These are phyloP conservation scores for Poeciliopsis retropinna DNA, from an alignment of 2,113 vertebrate genomes.

Conservation along the genomic window DNA sequence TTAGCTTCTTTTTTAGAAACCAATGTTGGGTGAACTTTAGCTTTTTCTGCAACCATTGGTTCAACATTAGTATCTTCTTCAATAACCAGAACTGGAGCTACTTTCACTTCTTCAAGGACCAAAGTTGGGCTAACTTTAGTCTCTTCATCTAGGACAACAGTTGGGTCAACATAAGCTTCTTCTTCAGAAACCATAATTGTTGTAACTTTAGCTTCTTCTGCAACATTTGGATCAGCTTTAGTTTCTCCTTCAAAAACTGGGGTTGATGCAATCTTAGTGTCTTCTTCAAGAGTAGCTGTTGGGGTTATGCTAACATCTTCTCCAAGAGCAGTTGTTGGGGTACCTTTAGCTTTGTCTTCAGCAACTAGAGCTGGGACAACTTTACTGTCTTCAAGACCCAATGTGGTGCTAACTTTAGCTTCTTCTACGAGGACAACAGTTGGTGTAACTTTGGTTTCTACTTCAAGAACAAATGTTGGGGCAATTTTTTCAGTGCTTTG, in stretches of 20 bases:
- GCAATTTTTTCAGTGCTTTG: constrained; percentile 1
- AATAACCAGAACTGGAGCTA: background rate
- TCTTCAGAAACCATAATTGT: background rate
- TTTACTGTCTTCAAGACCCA: background rate
- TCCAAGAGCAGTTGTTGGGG: too few relatives aligned
- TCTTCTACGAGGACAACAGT: background rate
- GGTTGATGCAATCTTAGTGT: background rate
- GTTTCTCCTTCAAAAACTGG: background rate
- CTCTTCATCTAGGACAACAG: constrained; percentile 13
- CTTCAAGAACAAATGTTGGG: background rate
- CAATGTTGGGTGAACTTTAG: background rate
- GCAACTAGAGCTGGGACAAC: background rate
- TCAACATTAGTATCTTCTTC: constrained; percentile 8
- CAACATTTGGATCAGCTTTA: background rate
- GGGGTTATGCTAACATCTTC: background rate
- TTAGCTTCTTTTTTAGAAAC: background rate
- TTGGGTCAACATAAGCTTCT: background rate
- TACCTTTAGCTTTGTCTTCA: background rate
- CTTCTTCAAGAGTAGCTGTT: constrained; percentile 1
- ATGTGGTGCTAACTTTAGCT: background rate
- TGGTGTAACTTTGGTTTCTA: constrained; percentile 7
- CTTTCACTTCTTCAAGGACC: background rate
- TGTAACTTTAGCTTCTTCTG: background rate
- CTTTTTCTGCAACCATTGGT: background rate
- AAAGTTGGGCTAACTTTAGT: background rate